Percentiles rank a stretch among this genome's conserved stretches.
Conservation (phyloP, 1,140 invertebrate genomes). For the Zaprionus lachaisei region DNA sequence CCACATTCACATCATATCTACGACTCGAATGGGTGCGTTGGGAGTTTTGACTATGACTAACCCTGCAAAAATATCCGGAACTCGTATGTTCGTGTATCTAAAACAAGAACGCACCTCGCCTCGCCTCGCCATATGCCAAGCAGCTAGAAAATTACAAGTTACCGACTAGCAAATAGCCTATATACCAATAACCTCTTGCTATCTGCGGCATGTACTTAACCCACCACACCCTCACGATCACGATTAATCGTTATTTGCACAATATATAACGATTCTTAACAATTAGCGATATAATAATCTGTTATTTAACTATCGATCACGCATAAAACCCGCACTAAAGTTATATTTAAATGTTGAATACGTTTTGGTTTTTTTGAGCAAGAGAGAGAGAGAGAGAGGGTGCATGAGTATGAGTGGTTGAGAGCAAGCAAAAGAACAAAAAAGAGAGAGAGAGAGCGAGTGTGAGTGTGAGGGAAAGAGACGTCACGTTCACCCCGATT, state of each 20-base stretch:
- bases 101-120: conserved; percentile 13
- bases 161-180: conserved; percentile 28
- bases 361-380: not conserved
- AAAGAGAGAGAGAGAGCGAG: conserved; percentile 9
- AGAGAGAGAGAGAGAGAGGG: not conserved
- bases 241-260: conserved; percentile 13
- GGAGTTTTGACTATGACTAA: conserved; percentile 6
- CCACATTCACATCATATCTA: not conserved
- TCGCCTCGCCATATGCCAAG: not conserved
- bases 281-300: conserved; percentile 13
- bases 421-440: conserved; percentile 4
- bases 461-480: conserved; percentile 19
- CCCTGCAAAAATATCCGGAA: not conserved
- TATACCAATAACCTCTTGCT: conserved; percentile 12
- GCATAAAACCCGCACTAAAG: conserved; percentile 39
- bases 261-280: not conserved
- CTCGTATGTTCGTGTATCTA: conserved; percentile 44
- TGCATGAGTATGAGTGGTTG: conserved; percentile 13
- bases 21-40: not conserved
- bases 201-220: conserved; percentile 42
- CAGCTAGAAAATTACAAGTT: conserved; percentile 10
- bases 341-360: conserved; percentile 33
- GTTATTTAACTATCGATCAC: conserved; percentile 20
- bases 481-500: conserved; percentile 75
- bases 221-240: conserved; percentile 25